Percentiles rank a stretch among this genome's conserved stretches.
Evolutionary conservation across 2,113 vertebrate genomes (phyloP).

Genomic region (Propithecus coquereli): DNA sequence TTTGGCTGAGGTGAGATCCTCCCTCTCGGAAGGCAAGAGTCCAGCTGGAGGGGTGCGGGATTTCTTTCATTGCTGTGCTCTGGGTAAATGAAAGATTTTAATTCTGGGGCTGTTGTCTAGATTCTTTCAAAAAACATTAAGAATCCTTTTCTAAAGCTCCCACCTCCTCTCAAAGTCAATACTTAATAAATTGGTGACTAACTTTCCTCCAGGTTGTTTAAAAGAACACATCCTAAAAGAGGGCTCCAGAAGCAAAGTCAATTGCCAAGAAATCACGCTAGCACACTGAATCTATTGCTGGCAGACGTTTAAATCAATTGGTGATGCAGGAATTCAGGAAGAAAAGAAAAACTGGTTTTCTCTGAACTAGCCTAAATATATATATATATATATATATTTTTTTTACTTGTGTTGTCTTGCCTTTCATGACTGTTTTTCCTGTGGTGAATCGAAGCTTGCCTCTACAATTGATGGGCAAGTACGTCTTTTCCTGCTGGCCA

Average conservation of each 20-base stretch:
- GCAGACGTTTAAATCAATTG: slow-evolving; percentile 30
- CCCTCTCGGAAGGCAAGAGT: background rate
- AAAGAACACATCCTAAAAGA: slow-evolving; percentile 35
- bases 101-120: background rate
- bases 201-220: slow-evolving; percentile 62
- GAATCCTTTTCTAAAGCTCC: background rate
- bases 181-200: slow-evolving; percentile 76
- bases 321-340: slow-evolving; percentile 61
- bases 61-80: background rate
- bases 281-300: slow-evolving; percentile 22
- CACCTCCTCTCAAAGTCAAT: slow-evolving; percentile 56
- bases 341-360: slow-evolving; percentile 70
- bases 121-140: background rate
- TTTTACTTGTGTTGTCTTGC: slow-evolving; percentile 36
- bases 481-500: background rate
- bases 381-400: slow-evolving; percentile 12
- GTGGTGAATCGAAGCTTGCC: slow-evolving; percentile 27
- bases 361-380: slow-evolving; percentile 18
- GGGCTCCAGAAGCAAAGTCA: slow-evolving; percentile 67
- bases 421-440: background rate
- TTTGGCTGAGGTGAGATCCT: background rate
- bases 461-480: background rate
- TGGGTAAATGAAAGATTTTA: background rate
- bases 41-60: background rate
- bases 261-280: slow-evolving; percentile 63